Conservation (phyloP, 2,888 invertebrate genomes). For the Drosophila macrothrix region DNA sequence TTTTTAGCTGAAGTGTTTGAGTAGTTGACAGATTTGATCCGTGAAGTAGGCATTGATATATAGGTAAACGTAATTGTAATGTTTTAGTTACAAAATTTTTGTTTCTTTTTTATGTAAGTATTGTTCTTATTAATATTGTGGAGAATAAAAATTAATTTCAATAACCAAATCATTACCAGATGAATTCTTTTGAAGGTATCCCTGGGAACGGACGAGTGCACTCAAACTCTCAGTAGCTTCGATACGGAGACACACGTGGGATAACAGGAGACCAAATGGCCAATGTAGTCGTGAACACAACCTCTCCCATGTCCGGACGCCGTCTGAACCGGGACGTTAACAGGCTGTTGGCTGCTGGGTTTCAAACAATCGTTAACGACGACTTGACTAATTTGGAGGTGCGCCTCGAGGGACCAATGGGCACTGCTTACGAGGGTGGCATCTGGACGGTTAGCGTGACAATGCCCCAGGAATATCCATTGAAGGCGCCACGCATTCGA, state of each 20-base stretch:
- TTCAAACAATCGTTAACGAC: conserved; percentile 52
- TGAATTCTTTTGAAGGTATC: conserved; percentile 66
- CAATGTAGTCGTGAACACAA: conserved; percentile 66
- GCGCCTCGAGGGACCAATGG: conserved; percentile 63
- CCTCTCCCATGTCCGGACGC: conserved; percentile 67
- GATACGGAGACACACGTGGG: conserved; percentile 52
- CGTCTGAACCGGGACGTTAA: conserved; percentile 66
- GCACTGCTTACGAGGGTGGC: conserved; percentile 69
- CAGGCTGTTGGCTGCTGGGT: conserved; percentile 61
- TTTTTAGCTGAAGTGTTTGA: neutral
- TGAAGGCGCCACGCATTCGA: conserved; percentile 63
- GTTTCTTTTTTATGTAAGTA: conserved; percentile 68
- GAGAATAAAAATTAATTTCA: neutral
- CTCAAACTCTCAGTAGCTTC: conserved; percentile 68
- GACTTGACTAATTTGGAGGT: conserved; percentile 63
- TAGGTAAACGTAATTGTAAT: conserved; percentile 45
- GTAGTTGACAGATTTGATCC: neutral
- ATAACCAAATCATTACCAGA: conserved; percentile 29
- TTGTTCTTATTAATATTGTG: neutral
- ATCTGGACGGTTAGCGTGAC: conserved; percentile 63
- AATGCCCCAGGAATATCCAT: conserved; percentile 65
- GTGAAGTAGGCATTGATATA: conserved; percentile 46
- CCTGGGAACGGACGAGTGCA: conserved; percentile 70
- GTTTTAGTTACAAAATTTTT: conserved; percentile 56
- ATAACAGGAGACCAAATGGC: conserved; percentile 62